Percentiles rank a stretch among this genome's conserved stretches.
phyloP scores from a whole-genome alignment of 2,888 invertebrate species.

The Norana najaformis region DNA sequence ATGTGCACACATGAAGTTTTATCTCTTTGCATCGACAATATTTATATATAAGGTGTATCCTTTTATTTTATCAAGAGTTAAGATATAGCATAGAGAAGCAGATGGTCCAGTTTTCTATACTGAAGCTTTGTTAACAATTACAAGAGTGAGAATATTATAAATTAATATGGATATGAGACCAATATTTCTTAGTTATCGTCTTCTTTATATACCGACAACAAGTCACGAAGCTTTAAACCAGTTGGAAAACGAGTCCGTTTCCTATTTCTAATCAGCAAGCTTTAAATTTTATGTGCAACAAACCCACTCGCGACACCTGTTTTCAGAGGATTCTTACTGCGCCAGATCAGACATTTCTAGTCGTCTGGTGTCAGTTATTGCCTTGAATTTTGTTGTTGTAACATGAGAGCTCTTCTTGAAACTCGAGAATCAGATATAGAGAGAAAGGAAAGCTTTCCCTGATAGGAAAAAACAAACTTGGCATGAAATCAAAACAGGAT shows the following conservation, averaged over 20 bases:
- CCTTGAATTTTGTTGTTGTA: no score
- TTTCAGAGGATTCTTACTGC: neutral
- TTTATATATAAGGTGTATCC: no score
- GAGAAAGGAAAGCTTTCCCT: neutral
- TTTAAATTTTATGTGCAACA: neutral
- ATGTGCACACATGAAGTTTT: no score
- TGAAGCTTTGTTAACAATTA: neutral
- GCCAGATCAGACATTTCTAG: neutral
- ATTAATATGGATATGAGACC: neutral
- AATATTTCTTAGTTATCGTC: neutral
- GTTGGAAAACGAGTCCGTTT: neutral
- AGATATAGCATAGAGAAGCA: neutral
- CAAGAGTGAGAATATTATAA: neutral
- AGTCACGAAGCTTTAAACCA: neutral
- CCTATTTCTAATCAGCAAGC: neutral
- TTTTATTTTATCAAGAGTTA: neutral
- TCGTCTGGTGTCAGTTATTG: neutral
- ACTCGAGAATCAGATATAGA: neutral
- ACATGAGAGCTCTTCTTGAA: neutral
- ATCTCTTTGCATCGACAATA: no score
- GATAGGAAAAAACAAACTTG: neutral
- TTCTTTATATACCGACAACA: neutral
- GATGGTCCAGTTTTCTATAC: neutral
- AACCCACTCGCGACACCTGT: neutral
- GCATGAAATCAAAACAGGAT: neutral